phyloP scores from a whole-genome alignment of 1,140 invertebrate species.

The Eciton burchellii region DNA sequence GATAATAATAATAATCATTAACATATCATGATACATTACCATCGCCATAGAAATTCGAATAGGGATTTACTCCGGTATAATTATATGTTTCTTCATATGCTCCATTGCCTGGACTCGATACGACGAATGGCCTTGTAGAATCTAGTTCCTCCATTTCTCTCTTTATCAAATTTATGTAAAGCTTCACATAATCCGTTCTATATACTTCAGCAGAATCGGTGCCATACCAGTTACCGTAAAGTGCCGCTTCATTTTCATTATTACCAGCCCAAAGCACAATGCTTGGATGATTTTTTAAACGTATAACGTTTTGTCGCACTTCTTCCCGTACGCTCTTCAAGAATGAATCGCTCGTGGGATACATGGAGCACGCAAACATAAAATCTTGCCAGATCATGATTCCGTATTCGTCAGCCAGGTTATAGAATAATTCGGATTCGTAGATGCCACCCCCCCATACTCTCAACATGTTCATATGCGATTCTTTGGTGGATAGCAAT shows the following conservation, averaged over 20 bases:
- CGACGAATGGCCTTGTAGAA: conserved; percentile 89
- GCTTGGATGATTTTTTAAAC: conserved; percentile 95
- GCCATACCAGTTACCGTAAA: conserved; percentile 94
- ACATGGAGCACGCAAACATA: conserved; percentile 99
- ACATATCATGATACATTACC: conserved; percentile 84
- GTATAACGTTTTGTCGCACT: conserved; percentile 92
- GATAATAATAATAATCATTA: neutral
- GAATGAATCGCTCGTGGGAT: conserved; percentile 92
- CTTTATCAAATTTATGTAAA: conserved; percentile 94
- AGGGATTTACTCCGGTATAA: conserved; percentile 92
- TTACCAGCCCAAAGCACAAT: conserved; percentile 97
- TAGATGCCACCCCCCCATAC: conserved; percentile 99
- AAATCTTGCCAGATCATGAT: conserved; percentile 97
- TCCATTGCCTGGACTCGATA: conserved; percentile 98
- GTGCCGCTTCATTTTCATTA: conserved; percentile 98
- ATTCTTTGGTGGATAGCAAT: conserved; percentile 90
- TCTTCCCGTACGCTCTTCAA: conserved; percentile 91
- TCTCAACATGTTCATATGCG: conserved; percentile 97
- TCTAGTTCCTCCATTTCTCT: conserved; percentile 89
- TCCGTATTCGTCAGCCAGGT: conserved; percentile 92
- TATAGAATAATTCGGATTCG: conserved; percentile 96
- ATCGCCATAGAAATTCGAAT: conserved; percentile 94
- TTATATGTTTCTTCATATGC: conserved; percentile 90
- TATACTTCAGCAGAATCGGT: conserved; percentile 88
- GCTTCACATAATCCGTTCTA: conserved; percentile 92